Evolutionary conservation across 2,797 vertebrate genomes (phyloP).

Genomic region (Cichlasoma orientale): DNA sequence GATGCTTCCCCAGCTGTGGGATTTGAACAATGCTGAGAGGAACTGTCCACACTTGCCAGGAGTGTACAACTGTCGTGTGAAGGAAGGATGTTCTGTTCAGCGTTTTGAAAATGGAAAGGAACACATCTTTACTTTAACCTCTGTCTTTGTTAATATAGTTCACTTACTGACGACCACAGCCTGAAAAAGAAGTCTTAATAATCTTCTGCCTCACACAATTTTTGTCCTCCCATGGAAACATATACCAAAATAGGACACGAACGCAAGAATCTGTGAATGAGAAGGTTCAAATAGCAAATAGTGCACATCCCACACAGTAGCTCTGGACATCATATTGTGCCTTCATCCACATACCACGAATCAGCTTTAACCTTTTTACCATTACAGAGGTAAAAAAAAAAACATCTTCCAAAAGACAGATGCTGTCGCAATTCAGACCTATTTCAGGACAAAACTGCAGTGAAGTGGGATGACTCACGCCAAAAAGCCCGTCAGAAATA

Average conservation of each 20-base stretch:
- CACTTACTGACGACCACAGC: neutral
- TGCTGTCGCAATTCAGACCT: constrained; percentile 49
- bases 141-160: constrained; percentile 6
- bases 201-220: neutral
- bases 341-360: constrained; percentile 18
- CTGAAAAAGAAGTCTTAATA: neutral
- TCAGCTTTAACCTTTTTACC: constrained; percentile 42
- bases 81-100: constrained; percentile 31
- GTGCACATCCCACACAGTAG: constrained; percentile 34
- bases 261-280: constrained; percentile 17
- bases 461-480: constrained; percentile 58
- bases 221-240: constrained; percentile 1
- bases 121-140: neutral
- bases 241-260: neutral
- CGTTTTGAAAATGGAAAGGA: constrained; percentile 18
- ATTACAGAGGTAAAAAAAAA: constrained; percentile 30
- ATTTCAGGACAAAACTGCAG: constrained; percentile 58
- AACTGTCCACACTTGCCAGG: constrained; percentile 43
- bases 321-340: constrained; percentile 20
- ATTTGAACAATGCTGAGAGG: constrained; percentile 51
- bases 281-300: constrained; percentile 16
- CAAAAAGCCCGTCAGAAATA: constrained; percentile 58
- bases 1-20: constrained; percentile 57
- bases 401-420: constrained; percentile 22
- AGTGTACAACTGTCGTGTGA: constrained; percentile 31